phyloP scores from a whole-genome alignment of 2,888 invertebrate genomes.

The Hesperia comma region DNA sequence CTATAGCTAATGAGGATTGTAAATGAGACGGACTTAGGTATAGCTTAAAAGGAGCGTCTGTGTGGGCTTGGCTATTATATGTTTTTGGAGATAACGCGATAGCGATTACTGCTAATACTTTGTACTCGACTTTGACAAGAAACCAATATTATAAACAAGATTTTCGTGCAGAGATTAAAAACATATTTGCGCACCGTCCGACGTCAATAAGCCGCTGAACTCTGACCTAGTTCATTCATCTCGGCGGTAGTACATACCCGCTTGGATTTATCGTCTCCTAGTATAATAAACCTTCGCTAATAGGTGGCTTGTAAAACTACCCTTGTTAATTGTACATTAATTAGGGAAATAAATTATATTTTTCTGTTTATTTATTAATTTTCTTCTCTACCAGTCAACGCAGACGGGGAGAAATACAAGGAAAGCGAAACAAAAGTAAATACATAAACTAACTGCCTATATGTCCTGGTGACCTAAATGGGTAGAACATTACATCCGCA shows the following conservation, averaged over 20 bases:
- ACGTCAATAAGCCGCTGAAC: conserved; percentile 8
- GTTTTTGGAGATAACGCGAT: too few relatives aligned
- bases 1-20: too few relatives aligned
- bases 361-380: background rate
- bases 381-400: background rate
- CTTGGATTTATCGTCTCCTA: conserved; percentile 4
- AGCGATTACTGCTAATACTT: too few relatives aligned
- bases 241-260: background rate
- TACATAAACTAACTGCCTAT: too few relatives aligned
- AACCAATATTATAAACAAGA: background rate
- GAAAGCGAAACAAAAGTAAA: too few relatives aligned
- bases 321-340: background rate
- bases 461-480: too few relatives aligned
- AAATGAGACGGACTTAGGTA: too few relatives aligned
- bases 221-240: conserved; percentile 11
- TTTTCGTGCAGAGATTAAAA: background rate
- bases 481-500: too few relatives aligned
- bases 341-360: background rate
- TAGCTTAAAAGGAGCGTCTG: too few relatives aligned
- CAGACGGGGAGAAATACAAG: too few relatives aligned
- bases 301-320: background rate
- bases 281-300: background rate
- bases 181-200: background rate
- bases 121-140: too few relatives aligned
- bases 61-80: too few relatives aligned